Base-by-base conservation (phyloP, 1,140 invertebrate genomes). In the Arctopsyche grandis region DNA sequence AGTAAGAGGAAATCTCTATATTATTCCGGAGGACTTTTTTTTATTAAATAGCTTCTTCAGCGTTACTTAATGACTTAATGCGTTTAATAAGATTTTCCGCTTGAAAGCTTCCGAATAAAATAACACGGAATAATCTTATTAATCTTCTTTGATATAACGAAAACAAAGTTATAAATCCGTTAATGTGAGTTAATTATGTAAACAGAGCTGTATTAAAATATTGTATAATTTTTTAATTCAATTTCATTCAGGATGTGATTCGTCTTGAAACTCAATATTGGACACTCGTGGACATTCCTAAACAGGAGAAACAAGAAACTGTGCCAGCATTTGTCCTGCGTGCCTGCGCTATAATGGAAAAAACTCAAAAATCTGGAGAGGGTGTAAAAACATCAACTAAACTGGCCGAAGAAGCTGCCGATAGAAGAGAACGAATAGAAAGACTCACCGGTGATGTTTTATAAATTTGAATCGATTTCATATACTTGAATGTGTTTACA, bases 231-330 rank as follows among this genome's bases (percentile, higher is more conserved):
- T 38, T 38, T 38, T 38, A 38, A 38, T 38, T 38, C 7, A 7
- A 38, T 38, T 38, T 5, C 16, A 4, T 90, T 63, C 85, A 97
- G 94, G 95, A 97, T 84, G 96, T 98, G 10, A 96, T 97, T 81
- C 93, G 95, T 79, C 88, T 98, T 84, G 96, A 98, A 88, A 96
- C 95, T 0, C 95, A 97, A 85, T 97, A 97, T 87, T 97, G 96
- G 96, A 94, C 95, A 0, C 87, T 97, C 76, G 93, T 98, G 21
- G 96, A 97, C 84, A 95, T 97, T 74, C 96, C 96, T 14, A 92
- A 93, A 56, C 94, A 95, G 84, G 92, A 97, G 84, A 96, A 96
- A 84, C 94, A 96, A 83, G 96, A 97, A 87, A 96, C 95, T 0
- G 95, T 97, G 16, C 95, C 94, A 69, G 93, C 93, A 0, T 98